Evolutionary conservation across 2,113 vertebrate species (phyloP).

Genomic region (Mesocricetus auratus): DNA sequence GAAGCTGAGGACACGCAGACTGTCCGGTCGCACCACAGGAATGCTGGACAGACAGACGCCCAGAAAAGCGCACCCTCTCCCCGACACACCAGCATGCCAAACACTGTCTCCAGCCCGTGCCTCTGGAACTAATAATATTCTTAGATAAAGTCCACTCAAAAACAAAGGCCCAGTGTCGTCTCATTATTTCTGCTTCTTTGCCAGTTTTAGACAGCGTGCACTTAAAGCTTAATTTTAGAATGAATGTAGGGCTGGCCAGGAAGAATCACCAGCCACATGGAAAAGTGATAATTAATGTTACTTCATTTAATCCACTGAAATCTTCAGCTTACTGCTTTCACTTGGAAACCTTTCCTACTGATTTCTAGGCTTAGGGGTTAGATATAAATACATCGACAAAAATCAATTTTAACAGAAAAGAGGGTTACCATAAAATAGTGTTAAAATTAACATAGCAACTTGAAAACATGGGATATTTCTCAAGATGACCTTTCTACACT

Average conservation of each 20-base stretch:
- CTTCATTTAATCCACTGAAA: conserved; percentile 56
- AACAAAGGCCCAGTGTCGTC: conserved; percentile 53
- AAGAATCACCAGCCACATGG: conserved; percentile 31
- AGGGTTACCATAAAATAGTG: background rate
- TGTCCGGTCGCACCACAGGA: background rate
- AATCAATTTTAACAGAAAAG: conserved; percentile 26
- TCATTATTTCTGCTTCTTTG: conserved; percentile 61
- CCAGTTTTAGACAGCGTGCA: conserved; percentile 64
- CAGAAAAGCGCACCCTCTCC: background rate
- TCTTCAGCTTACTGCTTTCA: conserved; percentile 49
- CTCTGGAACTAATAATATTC: background rate
- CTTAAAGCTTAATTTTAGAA: conserved; percentile 63
- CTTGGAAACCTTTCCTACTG: background rate
- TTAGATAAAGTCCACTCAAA: conserved; percentile 50
- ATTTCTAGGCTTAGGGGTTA: conserved; percentile 48
- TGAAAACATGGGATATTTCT: conserved; percentile 7
- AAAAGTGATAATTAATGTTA: conserved; percentile 53
- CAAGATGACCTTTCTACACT: conserved; percentile 20
- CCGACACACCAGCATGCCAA: conserved; percentile 25
- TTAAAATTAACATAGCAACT: background rate
- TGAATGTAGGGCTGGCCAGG: background rate
- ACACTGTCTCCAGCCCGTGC: conserved; percentile 7
- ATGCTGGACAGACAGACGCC: background rate
- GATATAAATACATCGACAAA: conserved; percentile 45
- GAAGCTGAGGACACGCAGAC: background rate